Base-by-base conservation (phyloP, 1,140 invertebrate species). In the Drosophila paulistorum region DNA sequence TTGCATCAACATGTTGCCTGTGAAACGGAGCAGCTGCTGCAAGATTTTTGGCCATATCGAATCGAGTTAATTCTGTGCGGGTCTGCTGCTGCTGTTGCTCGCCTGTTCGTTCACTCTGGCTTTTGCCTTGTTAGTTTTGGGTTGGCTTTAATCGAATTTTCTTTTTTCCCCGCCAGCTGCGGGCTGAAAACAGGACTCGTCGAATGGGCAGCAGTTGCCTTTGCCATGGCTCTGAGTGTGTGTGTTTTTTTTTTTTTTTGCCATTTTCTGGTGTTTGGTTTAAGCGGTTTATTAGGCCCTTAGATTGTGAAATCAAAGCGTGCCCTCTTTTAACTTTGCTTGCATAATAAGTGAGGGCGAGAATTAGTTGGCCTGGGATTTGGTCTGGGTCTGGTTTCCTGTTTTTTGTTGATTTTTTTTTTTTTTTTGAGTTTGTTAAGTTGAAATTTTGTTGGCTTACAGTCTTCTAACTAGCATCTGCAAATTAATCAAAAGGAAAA, bases 271-370 rank as follows among this genome's bases (percentile, higher is more conserved):
- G 65, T 73, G 73, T 75, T 75, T 75, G 73, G 75, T 68, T 65
- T 75, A 75, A 75, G 73, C 72, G 65, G 73, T 75, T 75, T 75
- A 75, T 75, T 75, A 75, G 72, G 65, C 72, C 58, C 65, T 23
- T 11, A 23, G 45, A 51, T 51, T 51, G 17, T 51, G 45, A 51
- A 51, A 51, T 51, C 45, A 51, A 51, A 51, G 45, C 9, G 45
- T n/a, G 45, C 17, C 45, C 17, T 51, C 17, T 51, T 51, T 51
- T 51, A 20, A 51, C 9, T 51, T 51, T 9, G 45, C 20, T 51
- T 51, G 45, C 45, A 51, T 51, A 51, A 51, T 51, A 51, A 51
- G 45, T 51, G 5, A 51, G 45, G 45, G n/a, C 45, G 9, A 51
- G 17, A 51, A 51, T 23, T 10, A 23, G 45, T 0, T 51, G 45